These are phyloP conservation scores for Mesodorylaimus sp. DNA, from an alignment of 2,888 invertebrate species.

Conservation along the genomic window DNA sequence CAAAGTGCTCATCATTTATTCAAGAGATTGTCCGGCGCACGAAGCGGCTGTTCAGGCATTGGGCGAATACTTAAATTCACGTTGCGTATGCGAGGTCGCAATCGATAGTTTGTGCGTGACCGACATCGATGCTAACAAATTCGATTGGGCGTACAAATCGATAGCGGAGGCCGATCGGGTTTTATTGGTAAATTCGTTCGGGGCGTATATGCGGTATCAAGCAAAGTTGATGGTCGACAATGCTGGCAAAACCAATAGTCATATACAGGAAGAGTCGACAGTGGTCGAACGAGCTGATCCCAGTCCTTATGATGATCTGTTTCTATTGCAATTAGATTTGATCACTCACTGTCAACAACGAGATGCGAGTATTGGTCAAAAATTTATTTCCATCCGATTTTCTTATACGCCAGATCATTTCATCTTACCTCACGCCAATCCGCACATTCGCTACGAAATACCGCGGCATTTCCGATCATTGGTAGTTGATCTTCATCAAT, in stretches of 20 bases:
- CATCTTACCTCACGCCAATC: conserved; percentile 19
- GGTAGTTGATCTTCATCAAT: background rate
- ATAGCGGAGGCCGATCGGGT: conserved; percentile 24
- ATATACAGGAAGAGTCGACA: too few species aligned
- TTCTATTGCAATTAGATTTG: conserved; percentile 22
- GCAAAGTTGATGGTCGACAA: conserved; percentile 13
- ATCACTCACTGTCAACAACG: background rate
- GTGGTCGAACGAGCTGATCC: conserved; percentile 16
- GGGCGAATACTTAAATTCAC: conserved; percentile 16
- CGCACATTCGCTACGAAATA: conserved; percentile 22
- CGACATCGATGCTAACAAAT: conserved; percentile 22
- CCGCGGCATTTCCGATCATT: conserved; percentile 13
- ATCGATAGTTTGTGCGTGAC: background rate
- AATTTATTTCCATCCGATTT: conserved; percentile 22
- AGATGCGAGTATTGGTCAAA: background rate
- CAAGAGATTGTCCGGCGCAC: conserved; percentile 23
- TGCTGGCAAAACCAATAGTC: too few species aligned
- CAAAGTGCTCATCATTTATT: conserved; percentile 22
- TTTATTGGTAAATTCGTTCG: conserved; percentile 24
- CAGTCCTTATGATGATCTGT: conserved; percentile 18
- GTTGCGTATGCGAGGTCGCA: background rate
- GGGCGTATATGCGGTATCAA: conserved; percentile 19
- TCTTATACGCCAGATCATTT: conserved; percentile 18
- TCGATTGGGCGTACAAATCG: conserved; percentile 22
- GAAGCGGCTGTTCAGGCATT: conserved; percentile 23